Evolutionary conservation across 1,140 invertebrate genomes (phyloP), one percentile per base, ranked within the genome.

Genomic region (Plutomurus gul): DNA sequence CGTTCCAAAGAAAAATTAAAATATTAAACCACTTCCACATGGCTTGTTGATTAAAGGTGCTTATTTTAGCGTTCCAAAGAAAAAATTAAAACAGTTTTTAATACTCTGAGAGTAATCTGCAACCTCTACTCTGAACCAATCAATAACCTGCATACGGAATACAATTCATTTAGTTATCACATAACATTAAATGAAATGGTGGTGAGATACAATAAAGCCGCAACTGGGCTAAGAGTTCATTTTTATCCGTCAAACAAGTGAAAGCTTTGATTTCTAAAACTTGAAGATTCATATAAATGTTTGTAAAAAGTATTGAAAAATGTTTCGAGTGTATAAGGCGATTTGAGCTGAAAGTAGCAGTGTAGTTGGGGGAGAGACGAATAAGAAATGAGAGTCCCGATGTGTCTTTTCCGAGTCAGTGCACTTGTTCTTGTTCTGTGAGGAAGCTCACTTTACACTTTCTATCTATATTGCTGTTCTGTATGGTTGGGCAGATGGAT

Each of bases 351-450:
- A 46, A 47, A 47, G 46, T 47, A 30, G 73, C n/a, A n/a, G n/a
- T n/a, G n/a, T n/a, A n/a, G n/a, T n/a, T 49, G 43, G 73, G 43
- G 39, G 43, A 25, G 73, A 75, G 39, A 30, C 43, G 75, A 51
- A 70, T 30, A 70, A 43, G 56, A 70, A 65, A 77, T 70, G 60
- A 77, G 75, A 25, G 51, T 77, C 75, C 51, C 75, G 60, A 76
- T 76, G 75, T 76, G 75, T 76, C 75, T 76, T 43, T 76, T 76
- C 75, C 75, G 49, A 65, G 56, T 65, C 56, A 65, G 56, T 65
- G 56, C 56, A 65, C 56, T 65, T 65, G 56, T 65, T 65, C 56
- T 65, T 65, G 30, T 33, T 56, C n/a, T 46, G 2, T 73, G 43
- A 43, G n/a, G 47, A 46, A 74, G 43, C 56, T 30, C 56, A 65